Conservation (phyloP, 2,113 vertebrate genomes). For the Rostratula benghalensis region DNA sequence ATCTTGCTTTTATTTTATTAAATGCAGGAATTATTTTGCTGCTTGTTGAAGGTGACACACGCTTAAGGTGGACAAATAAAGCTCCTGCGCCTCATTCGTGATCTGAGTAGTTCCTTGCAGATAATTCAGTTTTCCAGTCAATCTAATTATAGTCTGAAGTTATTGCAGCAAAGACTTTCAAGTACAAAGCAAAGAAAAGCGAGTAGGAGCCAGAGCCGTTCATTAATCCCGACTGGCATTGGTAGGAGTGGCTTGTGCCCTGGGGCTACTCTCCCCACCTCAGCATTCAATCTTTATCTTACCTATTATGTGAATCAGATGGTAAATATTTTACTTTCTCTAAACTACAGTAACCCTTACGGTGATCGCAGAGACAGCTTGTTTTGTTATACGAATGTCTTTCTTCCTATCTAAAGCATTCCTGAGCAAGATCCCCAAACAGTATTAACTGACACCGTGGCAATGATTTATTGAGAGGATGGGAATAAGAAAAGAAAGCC, state of each 20-base stretch:
- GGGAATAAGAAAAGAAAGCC: conserved; percentile 21
- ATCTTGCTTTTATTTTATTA: not conserved
- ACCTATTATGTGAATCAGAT: conserved; percentile 27
- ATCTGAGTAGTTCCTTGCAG: conserved; percentile 26
- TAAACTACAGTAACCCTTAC: not conserved
- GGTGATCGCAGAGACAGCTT: not conserved
- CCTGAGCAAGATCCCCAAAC: not conserved
- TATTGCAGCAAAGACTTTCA: conserved; percentile 55
- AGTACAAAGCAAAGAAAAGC: conserved; percentile 39
- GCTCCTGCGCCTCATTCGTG: conserved; percentile 10
- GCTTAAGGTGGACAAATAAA: conserved; percentile 34
- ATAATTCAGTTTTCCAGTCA: conserved; percentile 55
- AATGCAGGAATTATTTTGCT: not conserved
- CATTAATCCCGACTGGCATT: conserved; percentile 2
- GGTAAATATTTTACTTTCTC: conserved; percentile 53
- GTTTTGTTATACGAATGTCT: not conserved
- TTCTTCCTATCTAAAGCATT: conserved; percentile 2
- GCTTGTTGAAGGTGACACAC: conserved; percentile 40
- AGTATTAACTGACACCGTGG: not conserved
- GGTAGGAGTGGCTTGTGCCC: conserved; percentile 14
- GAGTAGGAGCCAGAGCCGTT: not conserved
- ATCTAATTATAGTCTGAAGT: conserved; percentile 61
- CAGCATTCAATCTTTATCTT: conserved; percentile 13
- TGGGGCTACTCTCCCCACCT: not conserved
- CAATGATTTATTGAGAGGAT: conserved; percentile 30